Evolutionary conservation across 2,797 vertebrate species (phyloP).

Genomic region (Melanogrammus aeglefinus): DNA sequence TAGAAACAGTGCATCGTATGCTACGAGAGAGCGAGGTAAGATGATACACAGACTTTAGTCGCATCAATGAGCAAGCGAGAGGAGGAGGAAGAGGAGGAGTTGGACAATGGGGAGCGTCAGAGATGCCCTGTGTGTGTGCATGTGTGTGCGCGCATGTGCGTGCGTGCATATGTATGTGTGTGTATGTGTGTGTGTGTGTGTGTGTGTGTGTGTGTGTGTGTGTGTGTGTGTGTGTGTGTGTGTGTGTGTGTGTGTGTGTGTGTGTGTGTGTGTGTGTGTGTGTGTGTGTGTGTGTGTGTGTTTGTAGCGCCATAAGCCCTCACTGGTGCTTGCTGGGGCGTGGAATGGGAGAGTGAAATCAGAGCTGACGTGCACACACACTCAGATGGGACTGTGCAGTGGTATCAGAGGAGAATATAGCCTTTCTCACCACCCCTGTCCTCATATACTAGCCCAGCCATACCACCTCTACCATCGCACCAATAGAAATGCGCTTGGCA

Average conservation of each 20-base stretch:
- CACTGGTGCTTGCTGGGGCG: conserved; percentile 22
- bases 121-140: neutral
- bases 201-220: no score
- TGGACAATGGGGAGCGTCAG: neutral
- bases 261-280: neutral
- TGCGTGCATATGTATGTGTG: neutral
- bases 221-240: no score
- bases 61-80: neutral
- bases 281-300: conserved; percentile 5
- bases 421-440: conserved; percentile 12
- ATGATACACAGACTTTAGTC: neutral
- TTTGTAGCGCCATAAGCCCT: conserved; percentile 26
- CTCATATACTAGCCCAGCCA: neutral
- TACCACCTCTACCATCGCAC: neutral
- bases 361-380: conserved; percentile 40
- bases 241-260: neutral
- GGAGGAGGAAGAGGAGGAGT: neutral
- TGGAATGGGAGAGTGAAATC: conserved; percentile 42
- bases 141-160: neutral
- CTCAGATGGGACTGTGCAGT: conserved; percentile 25
- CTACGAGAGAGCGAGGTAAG: neutral
- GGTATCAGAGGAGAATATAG: conserved; percentile 9
- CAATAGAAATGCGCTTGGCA: neutral
- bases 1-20: neutral
- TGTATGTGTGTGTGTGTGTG: neutral